Evolutionary conservation across 1,140 invertebrate species (phyloP).

Genomic region (Protaetia brevitarsis): DNA sequence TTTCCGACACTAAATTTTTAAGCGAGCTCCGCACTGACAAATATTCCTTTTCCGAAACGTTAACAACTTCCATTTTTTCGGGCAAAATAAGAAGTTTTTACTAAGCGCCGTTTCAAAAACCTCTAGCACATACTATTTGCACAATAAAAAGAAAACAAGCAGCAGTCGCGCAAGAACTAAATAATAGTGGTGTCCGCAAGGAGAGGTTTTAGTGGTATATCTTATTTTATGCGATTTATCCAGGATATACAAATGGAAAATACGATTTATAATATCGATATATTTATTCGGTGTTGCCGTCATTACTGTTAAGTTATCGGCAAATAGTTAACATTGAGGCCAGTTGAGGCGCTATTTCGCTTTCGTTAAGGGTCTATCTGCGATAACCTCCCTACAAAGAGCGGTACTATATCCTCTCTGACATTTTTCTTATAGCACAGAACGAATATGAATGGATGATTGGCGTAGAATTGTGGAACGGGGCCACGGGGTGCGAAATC

Average conservation of each 20-base stretch:
- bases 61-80: too few relatives aligned
- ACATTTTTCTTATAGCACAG: background rate
- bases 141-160: background rate
- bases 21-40: constrained; percentile 24
- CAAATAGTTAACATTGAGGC: too few relatives aligned
- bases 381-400: background rate
- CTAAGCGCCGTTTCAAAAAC: constrained; percentile 13
- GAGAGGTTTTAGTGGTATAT: too few relatives aligned
- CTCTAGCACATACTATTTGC: background rate
- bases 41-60: constrained; percentile 29
- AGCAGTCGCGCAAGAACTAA: background rate
- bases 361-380: background rate
- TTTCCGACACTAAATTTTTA: constrained; percentile 29
- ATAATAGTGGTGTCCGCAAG: too few relatives aligned
- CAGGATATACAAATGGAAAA: too few relatives aligned
- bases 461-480: background rate
- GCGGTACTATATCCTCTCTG: background rate
- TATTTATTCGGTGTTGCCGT: too few relatives aligned
- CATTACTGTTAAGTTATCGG: too few relatives aligned
- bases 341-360: too few relatives aligned
- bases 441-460: background rate
- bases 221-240: too few relatives aligned
- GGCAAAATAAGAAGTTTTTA: constrained; percentile 27
- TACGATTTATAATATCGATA: too few relatives aligned
- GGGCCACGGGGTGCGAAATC: background rate